These are phyloP conservation scores for Andrena hattorfiana DNA, from an alignment of 2,888 invertebrate species.

Conservation along the genomic window DNA sequence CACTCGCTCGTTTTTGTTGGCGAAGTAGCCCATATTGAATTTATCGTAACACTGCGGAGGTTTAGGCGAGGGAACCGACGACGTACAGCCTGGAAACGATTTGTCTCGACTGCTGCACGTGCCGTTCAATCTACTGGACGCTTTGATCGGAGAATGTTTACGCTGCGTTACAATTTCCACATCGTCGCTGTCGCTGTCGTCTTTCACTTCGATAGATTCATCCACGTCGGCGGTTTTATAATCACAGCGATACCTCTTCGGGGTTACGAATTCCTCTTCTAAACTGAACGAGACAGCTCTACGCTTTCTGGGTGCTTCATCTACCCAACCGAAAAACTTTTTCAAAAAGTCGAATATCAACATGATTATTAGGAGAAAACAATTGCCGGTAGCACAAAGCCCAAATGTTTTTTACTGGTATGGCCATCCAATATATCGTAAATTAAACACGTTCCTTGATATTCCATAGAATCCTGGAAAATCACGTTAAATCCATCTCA, in stretches of 20 bases:
- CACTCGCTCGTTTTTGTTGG: conserved; percentile 16
- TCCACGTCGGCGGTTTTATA: conserved; percentile 31
- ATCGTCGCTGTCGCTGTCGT: conserved; percentile 69
- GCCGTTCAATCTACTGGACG: conserved; percentile 64
- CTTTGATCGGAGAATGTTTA: conserved; percentile 45
- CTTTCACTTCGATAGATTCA: conserved; percentile 57
- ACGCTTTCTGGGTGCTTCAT: conserved; percentile 76
- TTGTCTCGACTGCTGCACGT: conserved; percentile 48
- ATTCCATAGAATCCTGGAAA: conserved; percentile 49
- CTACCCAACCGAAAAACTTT: conserved; percentile 75
- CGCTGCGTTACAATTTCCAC: conserved; percentile 65
- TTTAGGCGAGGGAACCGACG: conserved; percentile 30
- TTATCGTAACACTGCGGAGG: conserved; percentile 25
- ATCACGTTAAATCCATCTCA: not conserved
- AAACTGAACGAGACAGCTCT: conserved; percentile 60
- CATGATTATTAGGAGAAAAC: conserved; percentile 43
- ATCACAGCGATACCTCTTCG: conserved; percentile 72
- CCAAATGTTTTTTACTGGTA: conserved; percentile 29
- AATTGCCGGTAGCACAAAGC: conserved; percentile 21
- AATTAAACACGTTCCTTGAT: conserved; percentile 5
- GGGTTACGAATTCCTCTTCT: conserved; percentile 59
- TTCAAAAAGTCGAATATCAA: conserved; percentile 77
- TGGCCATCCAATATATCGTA: conserved; percentile 58
- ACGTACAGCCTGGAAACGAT: conserved; percentile 30
- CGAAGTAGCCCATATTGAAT: conserved; percentile 32